Conservation (phyloP, 2,888 invertebrate genomes). For the Epiblema foenella region DNA sequence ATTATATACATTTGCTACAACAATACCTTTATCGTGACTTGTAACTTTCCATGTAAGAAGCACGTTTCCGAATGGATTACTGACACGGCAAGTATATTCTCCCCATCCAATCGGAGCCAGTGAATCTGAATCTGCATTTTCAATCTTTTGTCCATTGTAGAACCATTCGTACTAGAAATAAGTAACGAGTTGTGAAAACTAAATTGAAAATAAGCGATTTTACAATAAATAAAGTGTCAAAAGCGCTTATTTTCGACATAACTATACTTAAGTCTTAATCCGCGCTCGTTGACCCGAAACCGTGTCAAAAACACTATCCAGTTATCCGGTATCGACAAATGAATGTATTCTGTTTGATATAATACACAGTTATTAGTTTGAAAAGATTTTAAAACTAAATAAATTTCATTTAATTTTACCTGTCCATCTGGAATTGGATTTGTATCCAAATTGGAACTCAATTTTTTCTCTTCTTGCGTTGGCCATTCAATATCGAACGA, state of each 20-base stretch:
- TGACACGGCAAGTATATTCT: conserved; percentile 18
- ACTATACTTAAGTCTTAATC: too few species aligned
- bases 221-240: too few species aligned
- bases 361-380: too few species aligned
- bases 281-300: too few species aligned
- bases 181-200: background rate
- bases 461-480: background rate
- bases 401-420: background rate
- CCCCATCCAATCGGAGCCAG: conserved; percentile 13
- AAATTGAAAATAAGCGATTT: background rate
- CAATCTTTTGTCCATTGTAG: conserved; percentile 15
- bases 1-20: background rate
- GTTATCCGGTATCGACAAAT: too few species aligned
- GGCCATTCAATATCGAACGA: conserved; percentile 4
- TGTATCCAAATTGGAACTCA: background rate
- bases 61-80: conserved; percentile 29
- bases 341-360: too few species aligned
- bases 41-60: conserved; percentile 17
- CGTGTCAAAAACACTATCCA: too few species aligned
- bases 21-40: background rate
- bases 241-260: too few species aligned
- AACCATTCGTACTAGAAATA: conserved; percentile 34
- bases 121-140: background rate
- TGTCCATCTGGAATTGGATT: background rate
- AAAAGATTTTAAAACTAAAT: too few species aligned